Conservation (phyloP, 2,113 vertebrate genomes). For the Actenoides lindsayi region DNA sequence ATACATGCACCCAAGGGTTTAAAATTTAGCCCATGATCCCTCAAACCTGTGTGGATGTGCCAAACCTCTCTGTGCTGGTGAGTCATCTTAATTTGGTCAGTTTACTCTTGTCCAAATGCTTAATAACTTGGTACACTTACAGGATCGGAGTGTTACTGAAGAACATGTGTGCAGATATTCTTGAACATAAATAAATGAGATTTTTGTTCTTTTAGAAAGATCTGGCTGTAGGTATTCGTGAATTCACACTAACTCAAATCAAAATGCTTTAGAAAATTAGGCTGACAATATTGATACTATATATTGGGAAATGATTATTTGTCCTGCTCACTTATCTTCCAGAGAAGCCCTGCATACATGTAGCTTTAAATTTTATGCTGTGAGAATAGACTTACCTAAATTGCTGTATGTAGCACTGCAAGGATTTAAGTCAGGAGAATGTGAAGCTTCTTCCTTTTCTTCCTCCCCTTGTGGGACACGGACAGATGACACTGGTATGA, state of each 20-base stretch:
- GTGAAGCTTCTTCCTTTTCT: constrained; percentile 77
- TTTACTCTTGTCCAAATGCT: not conserved
- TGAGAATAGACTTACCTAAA: constrained; percentile 79
- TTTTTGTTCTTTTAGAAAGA: not conserved
- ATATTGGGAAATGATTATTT: not conserved
- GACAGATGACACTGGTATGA: constrained; percentile 61
- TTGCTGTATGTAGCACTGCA: constrained; percentile 96
- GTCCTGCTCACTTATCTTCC: not conserved
- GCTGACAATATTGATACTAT: not conserved
- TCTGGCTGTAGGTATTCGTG: not conserved
- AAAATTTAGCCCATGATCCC: not conserved
- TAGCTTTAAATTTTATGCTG: not conserved
- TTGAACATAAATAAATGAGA: not conserved
- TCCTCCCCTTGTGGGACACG: constrained; percentile 71
- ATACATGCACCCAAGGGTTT: not conserved
- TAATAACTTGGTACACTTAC: not conserved
- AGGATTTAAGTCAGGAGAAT: constrained; percentile 80
- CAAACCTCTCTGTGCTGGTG: not conserved
- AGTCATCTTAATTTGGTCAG: not conserved
- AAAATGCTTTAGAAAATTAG: not conserved
- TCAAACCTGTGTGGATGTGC: not conserved
- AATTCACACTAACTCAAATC: not conserved
- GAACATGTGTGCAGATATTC: not conserved
- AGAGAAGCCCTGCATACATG: not conserved
- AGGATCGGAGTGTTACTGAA: not conserved